Base-by-base conservation (phyloP, 2,888 invertebrate genomes). In the Ptychoptera contaminata region DNA sequence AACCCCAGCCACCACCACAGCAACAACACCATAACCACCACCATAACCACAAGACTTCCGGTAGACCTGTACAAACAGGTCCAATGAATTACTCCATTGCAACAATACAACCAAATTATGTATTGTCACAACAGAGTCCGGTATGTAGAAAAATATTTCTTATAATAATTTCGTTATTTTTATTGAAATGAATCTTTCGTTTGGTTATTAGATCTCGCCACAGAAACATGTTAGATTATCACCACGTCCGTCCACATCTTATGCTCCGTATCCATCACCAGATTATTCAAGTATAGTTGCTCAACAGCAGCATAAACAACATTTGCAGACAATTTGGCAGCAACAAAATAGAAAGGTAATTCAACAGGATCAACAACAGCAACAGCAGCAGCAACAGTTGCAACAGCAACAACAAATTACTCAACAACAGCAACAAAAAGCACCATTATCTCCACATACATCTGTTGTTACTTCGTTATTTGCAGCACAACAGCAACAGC, bases 141-240 rank as follows among this genome's bases (percentile, higher is more conserved):
- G 54, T 58, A 44, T 42, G 43, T 48, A 5, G 3, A n/a, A 37
- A n/a, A n/a, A n/a, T n/a, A n/a, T n/a, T n/a, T 16, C 29, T 30
- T n/a, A 2, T 14, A 30, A 37, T 35, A 31, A 14, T 29, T 43
- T 43, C 8, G 36, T 29, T 10, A 30, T 12, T 15, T 34, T 10
- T 47, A 44, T 10, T 36, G 23, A 48, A 16, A 39, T 44, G 11
- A 43, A 40, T 15, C 43, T 40, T 32, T 40, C 38, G 36, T 30
- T 37, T 43, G 39, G 29, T 34, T 31, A 45, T 59, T 58, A 68
- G 68, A 61, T 60, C 42, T 67, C 71, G 46, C 69, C 71, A 40
- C 73, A 76, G 65, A 82, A 82, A 63, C 80, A 82, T 63, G 73
- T 80, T 65, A 78, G 82, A 60, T 68, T 80, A 57, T 72, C 79